Base-by-base conservation (phyloP, 2,888 invertebrate species). In the Crossocerus cetratus region DNA sequence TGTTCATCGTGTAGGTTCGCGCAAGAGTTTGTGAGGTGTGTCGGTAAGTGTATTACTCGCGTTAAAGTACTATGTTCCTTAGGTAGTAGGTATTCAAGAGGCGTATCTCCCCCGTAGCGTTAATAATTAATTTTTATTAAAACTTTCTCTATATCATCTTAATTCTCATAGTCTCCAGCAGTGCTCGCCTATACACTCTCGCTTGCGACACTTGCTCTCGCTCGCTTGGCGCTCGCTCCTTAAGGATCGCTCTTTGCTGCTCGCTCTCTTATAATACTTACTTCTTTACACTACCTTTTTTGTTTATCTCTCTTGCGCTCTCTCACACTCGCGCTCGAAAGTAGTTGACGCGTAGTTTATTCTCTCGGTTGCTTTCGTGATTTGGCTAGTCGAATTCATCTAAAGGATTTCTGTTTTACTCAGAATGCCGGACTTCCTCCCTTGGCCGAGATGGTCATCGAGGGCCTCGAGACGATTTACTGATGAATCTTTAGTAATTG, bases 61-160 rank as follows among this genome's bases (percentile, higher is more conserved):
- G 58, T 63, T 61, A 57, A 68, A 64, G 70, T 76, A 67, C 43
- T 72, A 72, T 66, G 42, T 67, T 73, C 59, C 69, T 80, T 83
- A 81, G 71, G 74, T 80, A 77, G 16, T 78, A 77, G 75, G 80
- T 80, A 80, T 82, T 32, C 69, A 76, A 80, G 79, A 81, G 78
- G 77, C 71, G 77, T 23, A 53, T 65, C 61, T 74, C 69, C 65
- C 65, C 63, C 68, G 70, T 83, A 78, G 82, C 74, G 62, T 82
- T 80, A 82, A 75, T 83, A 85, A 78, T 85, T 84, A 82, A 85
- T 87, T 85, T 32, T 32, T 86, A 82, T 85, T 85, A 85, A 86
- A 87, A 85, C 84, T 83, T 87, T 84, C 32, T 32, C 84, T 86
- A 83, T 82, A 80, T 81, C 83, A 77, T 85, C 77, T 84, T 77